Conservation (phyloP, 2,113 vertebrate genomes). For the Egretta garzetta region DNA sequence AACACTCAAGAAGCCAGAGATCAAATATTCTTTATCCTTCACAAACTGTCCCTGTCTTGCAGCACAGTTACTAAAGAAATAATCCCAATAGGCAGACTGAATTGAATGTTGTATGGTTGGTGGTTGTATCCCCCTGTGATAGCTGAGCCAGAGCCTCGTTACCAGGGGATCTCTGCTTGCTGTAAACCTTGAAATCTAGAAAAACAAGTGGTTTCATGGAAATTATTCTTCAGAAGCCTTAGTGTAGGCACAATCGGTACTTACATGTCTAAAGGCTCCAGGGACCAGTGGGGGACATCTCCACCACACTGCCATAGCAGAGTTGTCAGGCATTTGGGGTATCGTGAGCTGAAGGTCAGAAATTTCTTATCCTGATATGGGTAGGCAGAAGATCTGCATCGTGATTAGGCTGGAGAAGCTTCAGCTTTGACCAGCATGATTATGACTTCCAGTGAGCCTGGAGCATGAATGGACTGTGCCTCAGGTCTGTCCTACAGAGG, state of each 20-base stretch:
- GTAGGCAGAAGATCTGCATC: neutral
- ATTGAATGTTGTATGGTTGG: neutral
- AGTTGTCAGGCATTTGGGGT: neutral
- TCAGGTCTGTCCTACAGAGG: conserved; percentile 40
- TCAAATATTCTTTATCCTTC: neutral
- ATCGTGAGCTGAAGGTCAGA: neutral
- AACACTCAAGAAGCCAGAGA: neutral
- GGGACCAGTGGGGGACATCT: neutral
- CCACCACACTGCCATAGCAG: neutral
- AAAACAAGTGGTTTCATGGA: neutral
- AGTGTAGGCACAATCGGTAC: neutral
- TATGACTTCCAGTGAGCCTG: neutral
- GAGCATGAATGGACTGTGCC: neutral
- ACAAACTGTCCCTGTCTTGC: neutral
- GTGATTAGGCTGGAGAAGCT: neutral
- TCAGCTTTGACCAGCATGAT: neutral
- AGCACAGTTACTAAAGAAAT: neutral
- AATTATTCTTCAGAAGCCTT: neutral
- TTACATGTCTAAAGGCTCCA: neutral
- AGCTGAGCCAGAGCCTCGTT: neutral
- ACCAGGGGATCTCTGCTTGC: neutral
- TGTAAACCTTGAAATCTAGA: neutral
- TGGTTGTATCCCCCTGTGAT: neutral
- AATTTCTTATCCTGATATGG: neutral
- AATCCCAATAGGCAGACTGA: neutral